phyloP scores from a whole-genome alignment of 2,797 vertebrate species.

The Distichodus sexfasciatus region DNA sequence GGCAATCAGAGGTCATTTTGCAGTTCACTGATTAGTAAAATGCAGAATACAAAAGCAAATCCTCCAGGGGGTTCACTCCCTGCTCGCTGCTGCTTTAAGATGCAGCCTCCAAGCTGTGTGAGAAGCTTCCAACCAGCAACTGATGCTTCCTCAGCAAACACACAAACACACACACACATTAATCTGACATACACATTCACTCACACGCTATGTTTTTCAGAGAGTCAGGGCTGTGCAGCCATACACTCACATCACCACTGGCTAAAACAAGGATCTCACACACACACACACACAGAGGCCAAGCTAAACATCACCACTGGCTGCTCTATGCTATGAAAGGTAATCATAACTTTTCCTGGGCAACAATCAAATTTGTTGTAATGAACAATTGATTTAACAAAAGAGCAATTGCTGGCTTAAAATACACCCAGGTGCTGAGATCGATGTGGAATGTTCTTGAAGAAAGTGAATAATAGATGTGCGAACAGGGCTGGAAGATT shows the following conservation, averaged over 20 bases:
- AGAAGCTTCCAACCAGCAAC: too few species aligned
- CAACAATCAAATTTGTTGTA: background rate
- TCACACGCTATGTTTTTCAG: too few species aligned
- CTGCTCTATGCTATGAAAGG: background rate
- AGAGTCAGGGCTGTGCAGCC: too few species aligned
- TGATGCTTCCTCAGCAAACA: too few species aligned
- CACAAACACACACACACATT: too few species aligned
- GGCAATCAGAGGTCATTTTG: background rate
- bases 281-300: background rate
- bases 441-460: background rate
- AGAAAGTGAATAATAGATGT: background rate
- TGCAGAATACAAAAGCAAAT: slow-evolving; percentile 50
- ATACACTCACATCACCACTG: too few species aligned
- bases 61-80: slow-evolving; percentile 46
- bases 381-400: background rate
- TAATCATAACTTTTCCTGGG: background rate
- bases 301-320: background rate
- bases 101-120: too few species aligned
- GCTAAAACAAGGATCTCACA: background rate
- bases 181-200: too few species aligned
- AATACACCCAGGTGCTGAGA: background rate
- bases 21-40: slow-evolving; percentile 56
- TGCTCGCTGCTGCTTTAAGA: too few species aligned
- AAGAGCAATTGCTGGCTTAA: background rate
- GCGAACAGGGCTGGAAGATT: background rate